Percentiles rank a stretch among this genome's conserved stretches.
These are phyloP conservation scores for Sardina pilchardus DNA, from an alignment of 2,113 vertebrate species.

Conservation along the genomic window DNA sequence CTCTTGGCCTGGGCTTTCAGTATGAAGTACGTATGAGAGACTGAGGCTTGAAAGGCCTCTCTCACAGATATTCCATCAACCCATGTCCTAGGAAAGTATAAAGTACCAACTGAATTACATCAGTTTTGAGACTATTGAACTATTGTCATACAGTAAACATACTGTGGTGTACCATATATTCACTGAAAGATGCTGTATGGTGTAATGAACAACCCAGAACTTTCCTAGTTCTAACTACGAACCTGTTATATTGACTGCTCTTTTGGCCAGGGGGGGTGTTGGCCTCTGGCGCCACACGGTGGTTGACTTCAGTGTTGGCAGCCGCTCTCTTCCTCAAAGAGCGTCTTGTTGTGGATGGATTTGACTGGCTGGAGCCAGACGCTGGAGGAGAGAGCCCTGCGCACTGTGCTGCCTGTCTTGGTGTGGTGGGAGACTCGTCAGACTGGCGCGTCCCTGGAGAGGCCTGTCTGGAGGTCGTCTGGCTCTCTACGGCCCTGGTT, in stretches of 20 bases:
- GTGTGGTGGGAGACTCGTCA: neutral
- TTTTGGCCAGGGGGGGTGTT: neutral
- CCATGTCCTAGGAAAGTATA: neutral
- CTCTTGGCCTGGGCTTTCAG: no score
- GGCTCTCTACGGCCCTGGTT: neutral
- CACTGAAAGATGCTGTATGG: no score
- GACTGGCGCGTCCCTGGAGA: neutral
- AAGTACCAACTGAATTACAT: neutral
- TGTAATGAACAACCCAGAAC: neutral
- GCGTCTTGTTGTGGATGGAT: neutral
- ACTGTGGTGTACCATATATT: no score
- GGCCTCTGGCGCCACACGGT: neutral
- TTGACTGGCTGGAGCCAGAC: neutral
- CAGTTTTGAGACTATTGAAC: neutral
- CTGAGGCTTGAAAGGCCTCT: neutral
- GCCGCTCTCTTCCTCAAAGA: neutral
- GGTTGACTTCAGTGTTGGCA: neutral
- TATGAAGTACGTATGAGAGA: no score
- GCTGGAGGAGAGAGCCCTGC: neutral
- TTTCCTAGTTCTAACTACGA: neutral
- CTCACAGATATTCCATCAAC: neutral
- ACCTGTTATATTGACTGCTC: neutral
- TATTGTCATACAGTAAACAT: no score
- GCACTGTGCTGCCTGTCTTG: neutral
- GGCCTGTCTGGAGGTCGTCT: neutral